Base-by-base conservation (phyloP, 37 sponge, comb jelly and placozoan genomes). In the Agelas oroides region DNA sequence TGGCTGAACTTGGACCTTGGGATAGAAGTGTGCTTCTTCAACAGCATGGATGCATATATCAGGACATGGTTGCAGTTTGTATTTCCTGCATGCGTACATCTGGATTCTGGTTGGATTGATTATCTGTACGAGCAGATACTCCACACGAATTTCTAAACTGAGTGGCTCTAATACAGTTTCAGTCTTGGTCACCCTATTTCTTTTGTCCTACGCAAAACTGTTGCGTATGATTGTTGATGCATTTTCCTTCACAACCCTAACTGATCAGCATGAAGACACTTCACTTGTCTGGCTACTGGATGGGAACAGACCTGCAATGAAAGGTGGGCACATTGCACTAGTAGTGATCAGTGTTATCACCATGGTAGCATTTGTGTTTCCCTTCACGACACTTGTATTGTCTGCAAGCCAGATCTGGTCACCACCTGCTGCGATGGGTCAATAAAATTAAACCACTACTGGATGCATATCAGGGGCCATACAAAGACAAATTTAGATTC, bases 1-100 rank as follows among this genome's bases (percentile, higher is more conserved):
- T 81, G 82, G 82, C 27, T 81, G 1, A 81, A 81, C 60, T 34
- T 81, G 18, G 82, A 81, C 65, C 37, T 81, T 21, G 82, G 82
- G 31, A 53, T 70, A 31, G 70, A 68, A 28, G 53, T 56, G 27
- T 83, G 84, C 46, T 73, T 83, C 53, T 73, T 32, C 20, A 19
- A 73, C 39, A 65, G 65, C 15, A 59, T 83, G 63, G 52, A 37
- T 14, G 46, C 53, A 53, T 83, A 83, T 34, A 25, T 46, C 28
- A 60, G 46, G 2, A 60, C 53, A 3, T 83, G 84, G 84, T 75
- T 83, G 27, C 84, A 83, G 61, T 83, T 83, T 83, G 65, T 54
- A n/a, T 83, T 83, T 40, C 84, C 84, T 61, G 1, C 84, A 74
- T 61, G 1, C 73, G 41, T 83, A 83, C 54, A 33, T 83, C 24